These are phyloP conservation scores for Steinernema hermaphroditum DNA, from an alignment of 2,888 invertebrate species.

Conservation along the genomic window DNA sequence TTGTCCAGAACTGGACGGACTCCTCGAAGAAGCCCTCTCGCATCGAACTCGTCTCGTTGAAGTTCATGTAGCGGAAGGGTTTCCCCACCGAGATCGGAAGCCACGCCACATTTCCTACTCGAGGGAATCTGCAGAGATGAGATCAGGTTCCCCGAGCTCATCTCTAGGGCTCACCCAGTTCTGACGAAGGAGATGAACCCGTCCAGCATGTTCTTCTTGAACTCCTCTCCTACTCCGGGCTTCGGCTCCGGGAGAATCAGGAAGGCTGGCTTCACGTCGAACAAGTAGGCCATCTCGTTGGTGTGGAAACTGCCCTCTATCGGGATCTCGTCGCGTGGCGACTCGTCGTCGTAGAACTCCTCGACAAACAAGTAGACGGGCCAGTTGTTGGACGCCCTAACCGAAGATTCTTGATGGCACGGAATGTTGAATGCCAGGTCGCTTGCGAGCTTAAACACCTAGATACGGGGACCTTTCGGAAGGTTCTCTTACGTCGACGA, in stretches of 20 bases:
- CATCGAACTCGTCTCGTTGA: neutral
- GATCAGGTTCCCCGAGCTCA: neutral
- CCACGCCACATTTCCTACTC: neutral
- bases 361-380: constrained; percentile 37
- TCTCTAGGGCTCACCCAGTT: constrained; percentile 34
- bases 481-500: neutral
- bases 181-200: constrained; percentile 36
- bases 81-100: neutral
- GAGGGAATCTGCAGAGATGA: neutral
- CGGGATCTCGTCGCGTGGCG: constrained; percentile 32
- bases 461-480: neutral
- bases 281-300: constrained; percentile 39
- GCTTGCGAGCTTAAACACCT: constrained; percentile 37
- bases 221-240: constrained; percentile 33
- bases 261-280: constrained; percentile 38
- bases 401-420: constrained; percentile 38
- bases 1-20: neutral
- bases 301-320: constrained; percentile 38
- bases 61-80: neutral
- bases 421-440: constrained; percentile 44
- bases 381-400: constrained; percentile 38
- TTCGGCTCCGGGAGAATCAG: constrained; percentile 33
- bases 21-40: neutral
- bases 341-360: neutral
- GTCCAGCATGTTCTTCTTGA: constrained; percentile 35